These are phyloP conservation scores for Temnothorax longispinosus DNA, from an alignment of 1,140 invertebrate species.

Conservation along the genomic window DNA sequence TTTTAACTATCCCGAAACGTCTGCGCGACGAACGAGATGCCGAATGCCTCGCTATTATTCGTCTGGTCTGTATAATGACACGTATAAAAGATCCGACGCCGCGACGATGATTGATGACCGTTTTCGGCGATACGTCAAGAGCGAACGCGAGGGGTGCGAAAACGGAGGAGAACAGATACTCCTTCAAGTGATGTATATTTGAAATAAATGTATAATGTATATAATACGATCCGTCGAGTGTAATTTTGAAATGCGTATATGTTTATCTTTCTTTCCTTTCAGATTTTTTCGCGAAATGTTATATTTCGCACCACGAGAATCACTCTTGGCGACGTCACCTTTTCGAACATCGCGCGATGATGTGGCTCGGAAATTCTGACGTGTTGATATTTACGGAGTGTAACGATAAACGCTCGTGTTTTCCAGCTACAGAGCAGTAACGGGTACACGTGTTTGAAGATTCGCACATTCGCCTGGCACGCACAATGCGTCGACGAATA, in stretches of 20 bases:
- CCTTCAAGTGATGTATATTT: background rate
- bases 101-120: background rate
- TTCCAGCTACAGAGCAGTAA: background rate
- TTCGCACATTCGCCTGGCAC: slow-evolving; percentile 10
- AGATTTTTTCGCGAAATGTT: background rate
- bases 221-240: background rate
- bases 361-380: background rate
- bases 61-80: background rate
- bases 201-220: background rate
- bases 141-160: background rate
- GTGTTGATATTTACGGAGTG: background rate
- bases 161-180: background rate
- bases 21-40: background rate
- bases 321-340: background rate
- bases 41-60: background rate
- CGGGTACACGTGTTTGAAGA: background rate
- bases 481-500: slow-evolving; percentile 37
- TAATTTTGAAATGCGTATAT: background rate
- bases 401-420: slow-evolving; percentile 25
- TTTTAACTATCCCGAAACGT: background rate
- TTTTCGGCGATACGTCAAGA: background rate
- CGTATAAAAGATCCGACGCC: background rate
- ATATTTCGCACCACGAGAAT: background rate
- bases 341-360: background rate
- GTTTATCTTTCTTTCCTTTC: background rate